phyloP scores from a whole-genome alignment of 2,797 vertebrate species.

The Rhyacichthys aspro region DNA sequence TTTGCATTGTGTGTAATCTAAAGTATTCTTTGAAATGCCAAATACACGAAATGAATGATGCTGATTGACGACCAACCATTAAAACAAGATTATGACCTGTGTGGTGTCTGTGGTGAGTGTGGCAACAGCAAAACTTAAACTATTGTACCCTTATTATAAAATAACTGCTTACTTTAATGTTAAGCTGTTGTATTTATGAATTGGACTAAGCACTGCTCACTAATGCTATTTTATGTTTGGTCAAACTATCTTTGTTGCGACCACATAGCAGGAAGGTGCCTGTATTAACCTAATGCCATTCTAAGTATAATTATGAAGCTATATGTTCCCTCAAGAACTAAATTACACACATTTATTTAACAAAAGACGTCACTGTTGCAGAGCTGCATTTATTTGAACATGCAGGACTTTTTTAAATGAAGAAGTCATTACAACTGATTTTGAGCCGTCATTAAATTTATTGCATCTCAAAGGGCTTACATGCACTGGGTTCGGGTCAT shows the following conservation, averaged over 20 bases:
- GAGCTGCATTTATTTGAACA: background rate
- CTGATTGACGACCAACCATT: conserved; percentile 60
- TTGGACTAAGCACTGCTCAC: too few relatives aligned
- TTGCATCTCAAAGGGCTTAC: conserved; percentile 98
- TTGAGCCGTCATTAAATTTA: conserved; percentile 95
- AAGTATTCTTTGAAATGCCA: conserved; percentile 58
- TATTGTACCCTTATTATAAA: too few relatives aligned
- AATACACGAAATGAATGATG: conserved; percentile 62
- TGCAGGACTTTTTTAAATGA: conserved; percentile 1
- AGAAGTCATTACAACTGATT: conserved; percentile 45
- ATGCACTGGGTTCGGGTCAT: conserved; percentile 88
- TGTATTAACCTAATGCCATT: too few relatives aligned
- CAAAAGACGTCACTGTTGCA: too few relatives aligned
- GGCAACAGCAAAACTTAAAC: background rate
- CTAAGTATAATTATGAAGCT: too few relatives aligned
- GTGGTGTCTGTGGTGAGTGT: conserved; percentile 36
- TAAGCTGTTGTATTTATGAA: too few relatives aligned
- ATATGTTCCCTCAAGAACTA: too few relatives aligned
- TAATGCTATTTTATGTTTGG: too few relatives aligned
- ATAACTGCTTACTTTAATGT: too few relatives aligned
- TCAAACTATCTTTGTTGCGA: too few relatives aligned
- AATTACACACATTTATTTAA: too few relatives aligned
- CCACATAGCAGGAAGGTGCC: too few relatives aligned
- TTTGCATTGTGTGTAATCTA: conserved; percentile 5
- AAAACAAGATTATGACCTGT: conserved; percentile 62